phyloP scores from a whole-genome alignment of 1,140 invertebrate genomes.

The roundworm (Caenorhabditis elegans) region DNA sequence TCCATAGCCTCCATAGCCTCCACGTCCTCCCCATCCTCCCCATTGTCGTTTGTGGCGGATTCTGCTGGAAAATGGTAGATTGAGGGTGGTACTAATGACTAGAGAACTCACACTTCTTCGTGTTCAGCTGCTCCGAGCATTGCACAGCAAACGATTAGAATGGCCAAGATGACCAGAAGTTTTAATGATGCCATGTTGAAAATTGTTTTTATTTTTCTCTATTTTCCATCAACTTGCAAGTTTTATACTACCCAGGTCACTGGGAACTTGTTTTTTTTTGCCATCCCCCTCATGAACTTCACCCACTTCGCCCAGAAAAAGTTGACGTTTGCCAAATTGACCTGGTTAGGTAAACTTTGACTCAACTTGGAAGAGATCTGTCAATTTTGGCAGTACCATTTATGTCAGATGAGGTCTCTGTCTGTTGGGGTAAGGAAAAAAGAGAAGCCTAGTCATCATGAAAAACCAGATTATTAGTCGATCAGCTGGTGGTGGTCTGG shows the following conservation, averaged over 20 bases:
- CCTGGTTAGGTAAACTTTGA: not conserved
- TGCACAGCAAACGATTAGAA: not conserved
- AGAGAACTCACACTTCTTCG: not conserved
- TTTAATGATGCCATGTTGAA: not conserved
- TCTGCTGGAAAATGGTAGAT: not conserved
- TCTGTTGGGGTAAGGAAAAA: no score
- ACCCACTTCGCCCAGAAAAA: not conserved
- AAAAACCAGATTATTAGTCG: not conserved
- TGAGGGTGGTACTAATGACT: not conserved
- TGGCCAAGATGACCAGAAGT: not conserved
- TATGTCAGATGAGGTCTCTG: no score
- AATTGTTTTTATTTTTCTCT: not conserved
- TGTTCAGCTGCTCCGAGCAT: not conserved
- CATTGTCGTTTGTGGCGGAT: not conserved
- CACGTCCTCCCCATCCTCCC: not conserved
- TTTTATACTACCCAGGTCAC: not conserved
- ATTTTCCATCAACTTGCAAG: no score
- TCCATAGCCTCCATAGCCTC: not conserved
- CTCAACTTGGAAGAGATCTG: not conserved
- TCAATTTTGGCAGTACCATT: no score
- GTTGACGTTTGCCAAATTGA: not conserved
- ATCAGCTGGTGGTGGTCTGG: not conserved
- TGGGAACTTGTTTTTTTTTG: not conserved
- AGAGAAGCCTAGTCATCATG: no score
- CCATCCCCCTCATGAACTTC: not conserved